phyloP scores from a whole-genome alignment of 2,888 invertebrate species.

The Drosophila suboccidentalis region DNA sequence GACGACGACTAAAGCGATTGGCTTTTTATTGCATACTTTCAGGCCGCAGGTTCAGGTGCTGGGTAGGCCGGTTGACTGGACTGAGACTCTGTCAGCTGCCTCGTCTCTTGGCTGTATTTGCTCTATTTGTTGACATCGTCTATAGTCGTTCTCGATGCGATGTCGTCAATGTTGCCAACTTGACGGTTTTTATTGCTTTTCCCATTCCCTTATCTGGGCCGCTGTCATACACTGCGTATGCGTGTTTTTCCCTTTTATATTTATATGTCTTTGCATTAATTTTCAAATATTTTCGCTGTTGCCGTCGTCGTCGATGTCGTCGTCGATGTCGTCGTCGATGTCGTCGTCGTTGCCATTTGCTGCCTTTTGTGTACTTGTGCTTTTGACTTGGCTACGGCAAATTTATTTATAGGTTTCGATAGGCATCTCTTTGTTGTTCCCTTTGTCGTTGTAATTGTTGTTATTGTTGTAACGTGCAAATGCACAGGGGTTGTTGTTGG shows the following conservation, averaged over 20 bases:
- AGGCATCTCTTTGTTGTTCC: conserved; percentile 59
- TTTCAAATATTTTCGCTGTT: conserved; percentile 56
- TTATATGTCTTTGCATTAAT: conserved; percentile 58
- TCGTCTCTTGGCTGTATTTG: conserved; percentile 43
- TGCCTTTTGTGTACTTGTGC: conserved; percentile 41
- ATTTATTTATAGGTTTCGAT: conserved; percentile 67
- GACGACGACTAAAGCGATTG: conserved; percentile 31
- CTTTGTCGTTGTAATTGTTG: conserved; percentile 46
- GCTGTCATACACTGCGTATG: conserved; percentile 54
- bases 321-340: background rate
- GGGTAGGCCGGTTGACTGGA: conserved; percentile 3
- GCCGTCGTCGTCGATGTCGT: background rate
- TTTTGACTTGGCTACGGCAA: conserved; percentile 55
- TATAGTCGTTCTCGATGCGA: conserved; percentile 31
- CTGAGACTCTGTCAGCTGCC: background rate
- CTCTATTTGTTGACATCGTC: conserved; percentile 64
- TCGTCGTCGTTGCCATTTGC: conserved; percentile 18
- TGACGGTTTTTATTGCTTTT: conserved; percentile 69
- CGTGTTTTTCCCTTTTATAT: conserved; percentile 41
- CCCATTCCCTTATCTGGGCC: conserved; percentile 16
- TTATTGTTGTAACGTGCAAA: conserved; percentile 27
- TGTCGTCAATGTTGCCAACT: conserved; percentile 61
- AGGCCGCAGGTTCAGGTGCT: conserved; percentile 55
- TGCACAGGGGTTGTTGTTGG: conserved; percentile 39
- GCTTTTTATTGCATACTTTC: conserved; percentile 68